A percentile compares a stretch with the other conserved stretches of the same genome.
Conservation (phyloP, 2,113 vertebrate species). For the Hymenochirus boettgeri region DNA sequence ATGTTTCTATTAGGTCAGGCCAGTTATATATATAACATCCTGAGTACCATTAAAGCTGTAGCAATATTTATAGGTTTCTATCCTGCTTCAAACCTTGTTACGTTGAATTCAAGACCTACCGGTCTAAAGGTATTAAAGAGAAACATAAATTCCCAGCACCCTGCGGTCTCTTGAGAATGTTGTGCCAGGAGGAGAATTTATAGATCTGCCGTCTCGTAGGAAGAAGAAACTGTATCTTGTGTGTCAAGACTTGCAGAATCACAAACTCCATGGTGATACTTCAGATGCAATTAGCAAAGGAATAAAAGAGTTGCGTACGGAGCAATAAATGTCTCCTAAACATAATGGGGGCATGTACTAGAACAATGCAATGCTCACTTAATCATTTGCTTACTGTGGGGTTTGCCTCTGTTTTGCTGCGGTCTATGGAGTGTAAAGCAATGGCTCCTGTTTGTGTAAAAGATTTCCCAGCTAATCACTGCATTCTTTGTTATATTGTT, state of each 20-base stretch:
- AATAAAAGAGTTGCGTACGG: background rate
- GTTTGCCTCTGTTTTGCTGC: background rate
- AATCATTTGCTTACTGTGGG: background rate
- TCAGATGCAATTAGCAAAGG: background rate
- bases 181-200: constrained; percentile 29
- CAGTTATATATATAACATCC: constrained; percentile 35
- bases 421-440: background rate
- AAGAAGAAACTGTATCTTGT: constrained; percentile 11
- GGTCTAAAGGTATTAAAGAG: constrained; percentile 39
- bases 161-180: constrained; percentile 13
- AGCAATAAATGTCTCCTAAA: constrained; percentile 5
- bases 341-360: background rate
- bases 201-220: constrained; percentile 17
- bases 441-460: background rate
- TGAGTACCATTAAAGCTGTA: constrained; percentile 25
- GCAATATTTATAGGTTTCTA: constrained; percentile 34
- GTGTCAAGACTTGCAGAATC: background rate
- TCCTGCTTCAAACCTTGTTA: constrained; percentile 31
- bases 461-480: background rate
- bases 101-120: constrained; percentile 39
- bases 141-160: constrained; percentile 37
- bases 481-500: background rate
- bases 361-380: background rate
- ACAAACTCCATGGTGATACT: background rate
- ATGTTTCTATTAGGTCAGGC: constrained; percentile 36